Evolutionary conservation across 2,113 vertebrate genomes (phyloP).

Genomic region (Silurus meridionalis): DNA sequence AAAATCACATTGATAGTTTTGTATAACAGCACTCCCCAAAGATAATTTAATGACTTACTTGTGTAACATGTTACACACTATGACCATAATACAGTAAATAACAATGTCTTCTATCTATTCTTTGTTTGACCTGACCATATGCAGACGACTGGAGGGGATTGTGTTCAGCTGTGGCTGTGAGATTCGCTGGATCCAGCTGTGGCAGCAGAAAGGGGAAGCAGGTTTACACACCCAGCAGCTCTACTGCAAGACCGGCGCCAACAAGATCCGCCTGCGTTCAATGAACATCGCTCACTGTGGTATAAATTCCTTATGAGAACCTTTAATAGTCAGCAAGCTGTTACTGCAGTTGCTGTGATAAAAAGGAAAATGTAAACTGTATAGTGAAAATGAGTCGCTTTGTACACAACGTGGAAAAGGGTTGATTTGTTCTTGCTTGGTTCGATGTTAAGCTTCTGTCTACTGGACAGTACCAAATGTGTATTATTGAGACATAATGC

Average conservation of each 20-base stretch:
- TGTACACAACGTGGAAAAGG: background rate
- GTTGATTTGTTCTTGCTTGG: background rate
- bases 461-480: background rate
- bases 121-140: conserved; percentile 34
- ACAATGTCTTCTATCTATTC: conserved; percentile 7
- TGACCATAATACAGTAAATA: background rate
- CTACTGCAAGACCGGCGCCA: conserved; percentile 81
- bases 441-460: background rate
- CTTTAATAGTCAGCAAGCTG: background rate
- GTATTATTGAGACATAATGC: background rate
- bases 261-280: conserved; percentile 80
- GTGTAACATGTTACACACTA: background rate
- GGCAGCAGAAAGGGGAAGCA: conserved; percentile 89
- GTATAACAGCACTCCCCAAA: background rate
- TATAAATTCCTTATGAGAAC: conserved; percentile 57
- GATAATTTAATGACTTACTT: background rate
- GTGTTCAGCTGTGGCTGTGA: conserved; percentile 93
- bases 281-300: conserved; percentile 95
- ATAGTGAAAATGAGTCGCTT: background rate
- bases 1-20: background rate
- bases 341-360: background rate
- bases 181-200: conserved; percentile 98
- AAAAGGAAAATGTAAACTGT: background rate
- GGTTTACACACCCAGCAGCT: conserved; percentile 84
- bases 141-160: conserved; percentile 87